These are phyloP conservation scores for Caerostris darwini DNA, from an alignment of 1,140 invertebrate species.

Conservation along the genomic window DNA sequence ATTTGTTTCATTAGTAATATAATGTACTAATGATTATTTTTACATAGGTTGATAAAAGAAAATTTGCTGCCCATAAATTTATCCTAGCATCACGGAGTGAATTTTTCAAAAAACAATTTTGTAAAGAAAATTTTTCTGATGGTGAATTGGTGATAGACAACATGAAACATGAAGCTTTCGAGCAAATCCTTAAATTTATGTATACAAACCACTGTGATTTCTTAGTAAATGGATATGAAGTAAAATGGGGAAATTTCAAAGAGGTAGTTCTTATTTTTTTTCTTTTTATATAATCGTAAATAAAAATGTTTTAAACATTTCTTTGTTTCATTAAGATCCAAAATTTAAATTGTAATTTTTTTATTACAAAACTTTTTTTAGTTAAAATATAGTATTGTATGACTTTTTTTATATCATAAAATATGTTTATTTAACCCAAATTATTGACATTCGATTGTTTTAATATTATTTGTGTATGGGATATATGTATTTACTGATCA, in stretches of 20 bases:
- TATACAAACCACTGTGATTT: conserved; percentile 87
- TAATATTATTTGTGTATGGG: too few species aligned
- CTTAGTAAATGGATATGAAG: conserved; percentile 82
- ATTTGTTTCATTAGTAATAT: background rate
- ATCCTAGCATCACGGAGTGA: conserved; percentile 86
- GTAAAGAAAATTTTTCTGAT: conserved; percentile 25
- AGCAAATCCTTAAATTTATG: conserved; percentile 86
- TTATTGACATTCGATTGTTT: too few species aligned
- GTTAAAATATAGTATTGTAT: too few species aligned
- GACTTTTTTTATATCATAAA: too few species aligned
- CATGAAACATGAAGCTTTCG: conserved; percentile 85
- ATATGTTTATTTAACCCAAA: too few species aligned
- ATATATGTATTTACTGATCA: too few species aligned
- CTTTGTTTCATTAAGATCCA: background rate
- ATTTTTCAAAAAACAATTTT: conserved; percentile 82
- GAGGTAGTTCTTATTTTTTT: conserved; percentile 22
- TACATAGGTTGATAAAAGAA: conserved; percentile 83
- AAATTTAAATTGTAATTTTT: background rate
- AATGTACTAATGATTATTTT: conserved; percentile 56
- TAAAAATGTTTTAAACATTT: background rate
- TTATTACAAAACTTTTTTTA: too few species aligned
- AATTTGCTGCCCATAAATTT: conserved; percentile 87
- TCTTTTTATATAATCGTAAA: too few species aligned
- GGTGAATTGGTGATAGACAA: conserved; percentile 82
- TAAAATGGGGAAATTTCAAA: conserved; percentile 79